phyloP scores from a whole-genome alignment of 1,140 invertebrate genomes.

The Drosophila repletoides region DNA sequence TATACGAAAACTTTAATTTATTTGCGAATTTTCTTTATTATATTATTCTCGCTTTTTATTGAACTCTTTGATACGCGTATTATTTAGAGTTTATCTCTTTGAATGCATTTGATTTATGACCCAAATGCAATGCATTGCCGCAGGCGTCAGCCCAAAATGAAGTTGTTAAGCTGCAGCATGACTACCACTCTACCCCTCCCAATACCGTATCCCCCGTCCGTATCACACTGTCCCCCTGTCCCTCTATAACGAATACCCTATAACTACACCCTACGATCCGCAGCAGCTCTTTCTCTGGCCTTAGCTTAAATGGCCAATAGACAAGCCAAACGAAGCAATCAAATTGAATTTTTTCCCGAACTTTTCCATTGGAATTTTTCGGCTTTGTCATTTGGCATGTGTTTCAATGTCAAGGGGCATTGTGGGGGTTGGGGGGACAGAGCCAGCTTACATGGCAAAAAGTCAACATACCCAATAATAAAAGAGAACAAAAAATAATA shows the following conservation, averaged over 20 bases:
- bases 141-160: slow-evolving; percentile 45
- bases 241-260: too few species aligned
- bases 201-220: slow-evolving; percentile 10
- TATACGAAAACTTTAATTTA: slow-evolving; percentile 5
- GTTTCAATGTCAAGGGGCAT: slow-evolving; percentile 42
- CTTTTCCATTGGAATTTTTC: slow-evolving; percentile 45
- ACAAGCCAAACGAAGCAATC: slow-evolving; percentile 45
- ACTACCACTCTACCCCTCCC: background rate
- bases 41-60: background rate
- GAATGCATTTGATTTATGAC: slow-evolving; percentile 63
- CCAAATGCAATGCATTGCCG: slow-evolving; percentile 14
- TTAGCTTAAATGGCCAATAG: slow-evolving; percentile 71
- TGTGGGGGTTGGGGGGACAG: background rate
- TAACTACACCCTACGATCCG: too few species aligned
- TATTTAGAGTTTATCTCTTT: slow-evolving; percentile 32
- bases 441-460: slow-evolving; percentile 57
- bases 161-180: slow-evolving; percentile 65
- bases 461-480: slow-evolving; percentile 42
- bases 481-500: slow-evolving; percentile 2
- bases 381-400: slow-evolving; percentile 50
- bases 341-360: slow-evolving; percentile 76
- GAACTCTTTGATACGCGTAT: too few species aligned
- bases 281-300: background rate
- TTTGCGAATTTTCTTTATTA: background rate
- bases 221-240: too few species aligned